These are phyloP conservation scores for Drosophila subquinaria DNA, from an alignment of 2,888 invertebrate species.

Conservation along the genomic window DNA sequence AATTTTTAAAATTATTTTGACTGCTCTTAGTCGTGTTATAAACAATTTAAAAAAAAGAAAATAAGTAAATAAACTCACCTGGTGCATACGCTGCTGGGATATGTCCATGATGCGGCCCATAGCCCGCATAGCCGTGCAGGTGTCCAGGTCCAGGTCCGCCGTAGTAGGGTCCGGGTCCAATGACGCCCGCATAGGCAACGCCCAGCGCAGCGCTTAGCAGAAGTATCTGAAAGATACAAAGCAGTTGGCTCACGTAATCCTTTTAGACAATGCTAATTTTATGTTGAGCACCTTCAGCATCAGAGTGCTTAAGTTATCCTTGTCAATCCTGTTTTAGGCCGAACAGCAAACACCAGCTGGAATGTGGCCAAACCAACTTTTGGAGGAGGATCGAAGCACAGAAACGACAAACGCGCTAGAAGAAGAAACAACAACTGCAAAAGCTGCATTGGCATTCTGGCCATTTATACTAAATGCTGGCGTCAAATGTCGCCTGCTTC, in stretches of 20 bases:
- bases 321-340: slow-evolving; percentile 49
- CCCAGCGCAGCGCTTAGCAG: slow-evolving; percentile 74
- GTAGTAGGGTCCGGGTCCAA: slow-evolving; percentile 77
- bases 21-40: too few relatives aligned
- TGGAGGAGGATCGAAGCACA: slow-evolving; percentile 36
- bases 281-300: slow-evolving; percentile 78
- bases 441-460: slow-evolving; percentile 60
- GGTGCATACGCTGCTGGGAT: slow-evolving; percentile 69
- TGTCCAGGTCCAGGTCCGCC: slow-evolving; percentile 71
- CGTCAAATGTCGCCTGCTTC: slow-evolving; percentile 83
- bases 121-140: slow-evolving; percentile 66
- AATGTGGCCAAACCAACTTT: slow-evolving; percentile 47
- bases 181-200: slow-evolving; percentile 76
- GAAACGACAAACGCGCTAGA: slow-evolving; percentile 48
- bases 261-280: neutral
- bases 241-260: neutral
- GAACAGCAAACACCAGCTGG: slow-evolving; percentile 55
- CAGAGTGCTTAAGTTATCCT: slow-evolving; percentile 64
- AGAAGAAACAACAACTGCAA: slow-evolving; percentile 72
- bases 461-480: slow-evolving; percentile 68
- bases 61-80: slow-evolving; percentile 52
- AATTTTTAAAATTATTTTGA: too few relatives aligned
- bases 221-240: slow-evolving; percentile 59
- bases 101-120: slow-evolving; percentile 70
- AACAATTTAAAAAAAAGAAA: too few relatives aligned